Conservation (phyloP, 2,113 vertebrate species). For the Polypterus bichir region DNA sequence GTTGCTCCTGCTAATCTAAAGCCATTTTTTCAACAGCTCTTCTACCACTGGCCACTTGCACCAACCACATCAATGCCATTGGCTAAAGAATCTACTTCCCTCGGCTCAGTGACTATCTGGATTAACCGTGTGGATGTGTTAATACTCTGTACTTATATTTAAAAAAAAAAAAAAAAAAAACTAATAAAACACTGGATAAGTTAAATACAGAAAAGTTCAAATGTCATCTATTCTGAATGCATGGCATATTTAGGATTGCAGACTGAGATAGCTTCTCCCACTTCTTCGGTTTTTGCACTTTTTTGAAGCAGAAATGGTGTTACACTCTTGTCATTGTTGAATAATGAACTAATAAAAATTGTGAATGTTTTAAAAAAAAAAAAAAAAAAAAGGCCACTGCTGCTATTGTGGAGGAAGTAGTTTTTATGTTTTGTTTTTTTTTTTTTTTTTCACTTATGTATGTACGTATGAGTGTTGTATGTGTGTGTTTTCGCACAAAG, state of each 20-base stretch:
- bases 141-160: constrained; percentile 47
- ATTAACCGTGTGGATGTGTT: constrained; percentile 65
- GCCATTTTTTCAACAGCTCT: constrained; percentile 44
- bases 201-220: constrained; percentile 37
- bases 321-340: constrained; percentile 44
- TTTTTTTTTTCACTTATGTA: constrained; percentile 19
- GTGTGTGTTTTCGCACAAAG: constrained; percentile 32
- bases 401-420: neutral
- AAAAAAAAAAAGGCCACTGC: constrained; percentile 2
- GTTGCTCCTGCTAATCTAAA: constrained; percentile 71
- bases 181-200: constrained; percentile 32
- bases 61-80: constrained; percentile 38
- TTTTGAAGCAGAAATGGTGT: constrained; percentile 47
- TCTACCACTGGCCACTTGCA: constrained; percentile 50
- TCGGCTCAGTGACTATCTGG: constrained; percentile 62
- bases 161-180: constrained; percentile 34
- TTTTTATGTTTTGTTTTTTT: neutral
- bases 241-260: constrained; percentile 70
- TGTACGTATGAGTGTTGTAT: constrained; percentile 29
- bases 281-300: constrained; percentile 63
- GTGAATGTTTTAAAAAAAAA: neutral
- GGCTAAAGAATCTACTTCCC: constrained; percentile 41
- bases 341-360: constrained; percentile 24
- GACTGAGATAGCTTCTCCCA: constrained; percentile 49
- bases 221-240: constrained; percentile 58